A percentile compares a stretch with the other conserved stretches of the same genome.
Conservation (phyloP, 2,888 invertebrate genomes). For the Drosophila prostipennis region DNA sequence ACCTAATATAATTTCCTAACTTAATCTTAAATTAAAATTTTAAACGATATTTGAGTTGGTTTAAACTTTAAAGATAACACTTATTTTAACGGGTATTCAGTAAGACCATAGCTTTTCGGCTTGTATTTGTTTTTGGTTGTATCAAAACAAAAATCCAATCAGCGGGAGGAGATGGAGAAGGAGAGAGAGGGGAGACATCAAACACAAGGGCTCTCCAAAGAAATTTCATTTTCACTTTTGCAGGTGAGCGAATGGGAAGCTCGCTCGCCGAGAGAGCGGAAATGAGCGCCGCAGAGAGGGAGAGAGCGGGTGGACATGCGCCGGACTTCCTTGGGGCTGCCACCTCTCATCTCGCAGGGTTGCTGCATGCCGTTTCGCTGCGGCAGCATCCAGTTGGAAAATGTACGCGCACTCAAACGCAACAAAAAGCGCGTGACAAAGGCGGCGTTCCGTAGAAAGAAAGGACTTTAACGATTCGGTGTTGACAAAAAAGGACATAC, state of each 20-base stretch:
- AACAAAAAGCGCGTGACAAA: conserved; percentile 69
- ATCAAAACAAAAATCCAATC: conserved; percentile 34
- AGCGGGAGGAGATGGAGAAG: not conserved
- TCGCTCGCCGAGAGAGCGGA: conserved; percentile 6
- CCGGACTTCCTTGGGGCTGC: conserved; percentile 18
- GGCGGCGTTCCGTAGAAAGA: conserved; percentile 17
- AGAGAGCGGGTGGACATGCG: conserved; percentile 58
- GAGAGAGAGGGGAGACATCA: conserved; percentile 19
- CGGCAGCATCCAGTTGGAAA: conserved; percentile 83
- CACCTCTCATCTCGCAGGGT: conserved; percentile 39
- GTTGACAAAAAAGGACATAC: conserved; percentile 57
- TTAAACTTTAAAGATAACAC: not conserved
- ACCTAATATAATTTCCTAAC: too few species aligned
- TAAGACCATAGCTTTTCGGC: not conserved
- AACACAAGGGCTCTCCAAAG: conserved; percentile 55
- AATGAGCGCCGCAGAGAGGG: conserved; percentile 16
- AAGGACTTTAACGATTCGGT: conserved; percentile 43
- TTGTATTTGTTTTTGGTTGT: conserved; percentile 3
- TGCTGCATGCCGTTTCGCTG: conserved; percentile 44
- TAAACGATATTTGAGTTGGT: not conserved
- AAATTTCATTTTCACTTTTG: conserved; percentile 76
- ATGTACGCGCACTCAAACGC: conserved; percentile 77
- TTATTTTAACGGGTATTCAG: not conserved
- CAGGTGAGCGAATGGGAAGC: conserved; percentile 60
- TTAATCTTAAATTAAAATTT: too few species aligned